phyloP scores from a whole-genome alignment of 2,797 vertebrate genomes.

The Microctenopoma lineatum region DNA sequence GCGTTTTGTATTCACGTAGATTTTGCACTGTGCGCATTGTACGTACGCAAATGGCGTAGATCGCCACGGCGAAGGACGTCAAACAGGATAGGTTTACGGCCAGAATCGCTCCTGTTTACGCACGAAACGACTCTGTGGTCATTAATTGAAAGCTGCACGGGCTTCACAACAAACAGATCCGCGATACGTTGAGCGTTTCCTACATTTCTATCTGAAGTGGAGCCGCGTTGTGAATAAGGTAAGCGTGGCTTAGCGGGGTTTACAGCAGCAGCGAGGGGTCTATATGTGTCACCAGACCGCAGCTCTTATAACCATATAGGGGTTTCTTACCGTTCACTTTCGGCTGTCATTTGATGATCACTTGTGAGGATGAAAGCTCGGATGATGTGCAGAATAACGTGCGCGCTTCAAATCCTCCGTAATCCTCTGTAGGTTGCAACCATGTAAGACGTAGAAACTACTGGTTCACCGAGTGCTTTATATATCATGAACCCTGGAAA shows the following conservation, averaged over 20 bases:
- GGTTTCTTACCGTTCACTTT: constrained; percentile 21
- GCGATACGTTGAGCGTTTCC: background rate
- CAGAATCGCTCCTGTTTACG: constrained; percentile 39
- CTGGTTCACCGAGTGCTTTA: constrained; percentile 3
- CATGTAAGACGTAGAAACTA: background rate
- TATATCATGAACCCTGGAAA: background rate
- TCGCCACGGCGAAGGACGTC: background rate
- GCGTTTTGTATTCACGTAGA: constrained; percentile 25
- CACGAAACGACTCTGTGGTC: constrained; percentile 14
- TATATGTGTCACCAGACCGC: constrained; percentile 21
- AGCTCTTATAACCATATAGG: constrained; percentile 69
- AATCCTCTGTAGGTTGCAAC: constrained; percentile 49
- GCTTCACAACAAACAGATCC: constrained; percentile 9
- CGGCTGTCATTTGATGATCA: constrained; percentile 9
- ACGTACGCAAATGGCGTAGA: constrained; percentile 60
- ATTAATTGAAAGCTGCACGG: constrained; percentile 23
- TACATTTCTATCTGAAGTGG: background rate
- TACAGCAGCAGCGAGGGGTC: background rate
- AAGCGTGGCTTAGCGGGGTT: constrained; percentile 29
- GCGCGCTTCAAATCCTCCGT: constrained; percentile 42
- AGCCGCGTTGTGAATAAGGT: constrained; percentile 43
- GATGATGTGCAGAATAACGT: background rate
- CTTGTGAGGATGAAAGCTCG: background rate
- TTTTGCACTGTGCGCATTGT: constrained; percentile 15
- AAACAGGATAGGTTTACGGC: constrained; percentile 18